Percentiles rank a stretch among this genome's conserved stretches.
These are phyloP conservation scores for Ryuthela nishihirai DNA, from an alignment of 2,888 invertebrate species.

Conservation along the genomic window DNA sequence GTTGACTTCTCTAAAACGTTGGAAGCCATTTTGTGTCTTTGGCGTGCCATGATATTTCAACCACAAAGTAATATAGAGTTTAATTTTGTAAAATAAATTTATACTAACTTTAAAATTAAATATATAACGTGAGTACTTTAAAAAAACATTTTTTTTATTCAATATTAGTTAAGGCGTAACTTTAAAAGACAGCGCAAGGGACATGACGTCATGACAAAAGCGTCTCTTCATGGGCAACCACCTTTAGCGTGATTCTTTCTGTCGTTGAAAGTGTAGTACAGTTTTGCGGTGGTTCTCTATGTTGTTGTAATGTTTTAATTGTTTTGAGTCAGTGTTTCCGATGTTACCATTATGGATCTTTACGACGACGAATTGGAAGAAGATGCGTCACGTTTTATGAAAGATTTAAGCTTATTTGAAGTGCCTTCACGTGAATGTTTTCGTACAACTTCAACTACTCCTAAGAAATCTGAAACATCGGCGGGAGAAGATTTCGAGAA, in stretches of 20 bases:
- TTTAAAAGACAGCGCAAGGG: no score
- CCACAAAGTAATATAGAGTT: no score
- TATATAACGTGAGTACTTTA: no score
- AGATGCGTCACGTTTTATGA: constrained; percentile 39
- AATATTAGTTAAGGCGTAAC: no score
- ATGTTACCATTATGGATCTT: constrained; percentile 32
- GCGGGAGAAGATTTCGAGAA: constrained; percentile 40
- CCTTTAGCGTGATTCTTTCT: background rate
- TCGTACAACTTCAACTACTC: constrained; percentile 26
- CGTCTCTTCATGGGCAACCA: background rate
- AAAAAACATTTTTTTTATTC: no score
- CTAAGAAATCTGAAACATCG: constrained; percentile 39
- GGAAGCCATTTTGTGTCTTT: no score
- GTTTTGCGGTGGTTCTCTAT: background rate
- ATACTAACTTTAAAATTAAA: no score
- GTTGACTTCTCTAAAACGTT: no score
- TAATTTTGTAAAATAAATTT: no score
- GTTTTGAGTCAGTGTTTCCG: background rate
- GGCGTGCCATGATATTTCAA: no score
- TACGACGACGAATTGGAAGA: constrained; percentile 41
- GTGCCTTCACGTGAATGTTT: constrained; percentile 35
- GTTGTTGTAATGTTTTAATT: background rate
- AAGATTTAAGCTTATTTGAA: constrained; percentile 42
- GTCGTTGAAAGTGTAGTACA: background rate
- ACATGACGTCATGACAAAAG: no score